Evolutionary conservation across 37 sponge, comb jelly and placozoan species (phyloP), one percentile per base, ranked within the genome.

Genomic region (Crambe crambe): DNA sequence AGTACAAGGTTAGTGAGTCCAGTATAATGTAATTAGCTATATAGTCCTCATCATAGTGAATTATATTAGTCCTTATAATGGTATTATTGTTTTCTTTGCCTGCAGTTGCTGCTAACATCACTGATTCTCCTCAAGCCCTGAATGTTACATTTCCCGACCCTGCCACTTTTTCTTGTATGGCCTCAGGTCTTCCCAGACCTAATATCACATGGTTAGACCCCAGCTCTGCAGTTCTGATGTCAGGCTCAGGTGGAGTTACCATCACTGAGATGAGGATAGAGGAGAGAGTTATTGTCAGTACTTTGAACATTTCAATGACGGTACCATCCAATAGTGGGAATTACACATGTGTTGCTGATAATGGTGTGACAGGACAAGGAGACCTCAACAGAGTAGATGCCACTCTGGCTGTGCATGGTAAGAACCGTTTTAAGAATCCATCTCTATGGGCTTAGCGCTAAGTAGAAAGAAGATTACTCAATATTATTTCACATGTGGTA

Each of bases 291-390:
- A 58, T 54, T 10, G 32, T 44, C 54, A 86, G 87, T 40, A 74
- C 15, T 56, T 61, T 86, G 30, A 74, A 66, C 21, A 31, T 86
- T 9, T 26, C 30, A n/a, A 17, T 39, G 31, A 42, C 75, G 30
- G 22, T 31, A 30, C 70, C 81, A 18, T 26, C 38, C 61, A 74
- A 90, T 54, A 56, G 72, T 65, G 91, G 67, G 26, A 65, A 59
- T 26, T 90, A 90, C 60, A 56, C 51, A 20, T 90, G 91, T 85
- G 66, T 62, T 18, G 86, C 91, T 71, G 42, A 32, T 36, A 90
- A 90, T 73, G 76, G 56, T 23, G 69, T 80, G 51, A 47, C 12
- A 47, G 51, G 51, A 47, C 51, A 12, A 47, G 34, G 73, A 38
- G 51, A 47, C 12, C 10, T 47, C 10, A 47, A 47, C 51, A 47